Evolutionary conservation across 2,113 vertebrate genomes (phyloP).

Genomic region (Tretioscincus oriximinensis): DNA sequence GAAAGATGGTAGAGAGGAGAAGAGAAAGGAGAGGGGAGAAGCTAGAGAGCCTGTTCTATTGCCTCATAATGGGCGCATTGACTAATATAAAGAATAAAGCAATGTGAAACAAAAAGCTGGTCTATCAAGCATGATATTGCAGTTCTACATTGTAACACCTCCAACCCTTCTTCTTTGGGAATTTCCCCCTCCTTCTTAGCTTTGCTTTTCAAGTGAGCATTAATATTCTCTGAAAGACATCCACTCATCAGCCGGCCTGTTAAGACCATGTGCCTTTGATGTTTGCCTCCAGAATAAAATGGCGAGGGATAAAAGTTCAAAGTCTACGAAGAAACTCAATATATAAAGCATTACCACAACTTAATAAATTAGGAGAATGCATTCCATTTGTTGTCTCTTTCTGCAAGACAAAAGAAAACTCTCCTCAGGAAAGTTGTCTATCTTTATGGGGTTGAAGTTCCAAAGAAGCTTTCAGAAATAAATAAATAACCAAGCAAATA

Average conservation of each 20-base stretch:
- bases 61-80: no score
- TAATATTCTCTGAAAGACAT: conserved; percentile 41
- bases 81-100: not conserved
- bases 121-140: not conserved
- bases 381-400: conserved; percentile 45
- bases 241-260: conserved; percentile 55
- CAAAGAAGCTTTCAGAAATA: conserved; percentile 22
- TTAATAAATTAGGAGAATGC: conserved; percentile 51
- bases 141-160: not conserved
- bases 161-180: conserved; percentile 27
- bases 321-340: conserved; percentile 48
- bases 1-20: no score
- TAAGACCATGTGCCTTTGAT: conserved; percentile 47
- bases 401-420: conserved; percentile 37
- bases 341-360: conserved; percentile 52
- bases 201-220: conserved; percentile 45
- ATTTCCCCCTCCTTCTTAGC: conserved; percentile 36
- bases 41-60: no score
- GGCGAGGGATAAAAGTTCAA: conserved; percentile 49
- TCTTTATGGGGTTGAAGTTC: conserved; percentile 55
- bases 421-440: conserved; percentile 44
- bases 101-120: not conserved
- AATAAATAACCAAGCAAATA: conserved; percentile 58
- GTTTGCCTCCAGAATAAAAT: conserved; percentile 38
- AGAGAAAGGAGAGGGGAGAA: no score